phyloP scores from a whole-genome alignment of 2,113 vertebrate genomes.

The Platichthys flesus region DNA sequence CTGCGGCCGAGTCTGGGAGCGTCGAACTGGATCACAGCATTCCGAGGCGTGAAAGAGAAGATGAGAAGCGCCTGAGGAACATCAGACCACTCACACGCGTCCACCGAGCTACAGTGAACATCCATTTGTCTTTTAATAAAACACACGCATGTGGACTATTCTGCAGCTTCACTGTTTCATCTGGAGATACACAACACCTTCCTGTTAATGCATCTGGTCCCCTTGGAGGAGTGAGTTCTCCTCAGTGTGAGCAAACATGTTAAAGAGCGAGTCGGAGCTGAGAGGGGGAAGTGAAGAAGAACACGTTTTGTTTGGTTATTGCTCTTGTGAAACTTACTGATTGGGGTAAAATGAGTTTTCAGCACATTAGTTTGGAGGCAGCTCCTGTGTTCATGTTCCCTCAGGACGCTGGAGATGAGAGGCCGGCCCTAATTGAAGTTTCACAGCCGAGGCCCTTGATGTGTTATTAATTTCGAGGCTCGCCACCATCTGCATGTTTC shows the following conservation, averaged over 20 bases:
- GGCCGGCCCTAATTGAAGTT: slow-evolving; percentile 60
- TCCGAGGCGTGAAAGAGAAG: not conserved
- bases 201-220: slow-evolving; percentile 51
- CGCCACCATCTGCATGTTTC: slow-evolving; percentile 21
- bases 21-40: not conserved
- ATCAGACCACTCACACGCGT: not conserved
- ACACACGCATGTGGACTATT: not conserved
- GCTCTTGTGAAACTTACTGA: slow-evolving; percentile 14
- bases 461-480: slow-evolving; percentile 54
- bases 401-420: slow-evolving; percentile 42
- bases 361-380: slow-evolving; percentile 56
- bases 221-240: slow-evolving; percentile 40
- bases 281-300: slow-evolving; percentile 24
- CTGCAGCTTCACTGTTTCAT: slow-evolving; percentile 25
- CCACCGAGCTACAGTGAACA: not conserved
- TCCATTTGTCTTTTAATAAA: slow-evolving; percentile 32
- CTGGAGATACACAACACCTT: slow-evolving; percentile 37
- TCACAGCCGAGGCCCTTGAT: slow-evolving; percentile 48
- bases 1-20: not conserved
- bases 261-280: slow-evolving; percentile 19
- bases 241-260: slow-evolving; percentile 51
- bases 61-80: not conserved
- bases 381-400: slow-evolving; percentile 70
- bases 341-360: slow-evolving; percentile 10
- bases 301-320: slow-evolving; percentile 45